These are phyloP conservation scores for Emydura subglobosa DNA, from an alignment of 2,113 vertebrate species.

Conservation along the genomic window DNA sequence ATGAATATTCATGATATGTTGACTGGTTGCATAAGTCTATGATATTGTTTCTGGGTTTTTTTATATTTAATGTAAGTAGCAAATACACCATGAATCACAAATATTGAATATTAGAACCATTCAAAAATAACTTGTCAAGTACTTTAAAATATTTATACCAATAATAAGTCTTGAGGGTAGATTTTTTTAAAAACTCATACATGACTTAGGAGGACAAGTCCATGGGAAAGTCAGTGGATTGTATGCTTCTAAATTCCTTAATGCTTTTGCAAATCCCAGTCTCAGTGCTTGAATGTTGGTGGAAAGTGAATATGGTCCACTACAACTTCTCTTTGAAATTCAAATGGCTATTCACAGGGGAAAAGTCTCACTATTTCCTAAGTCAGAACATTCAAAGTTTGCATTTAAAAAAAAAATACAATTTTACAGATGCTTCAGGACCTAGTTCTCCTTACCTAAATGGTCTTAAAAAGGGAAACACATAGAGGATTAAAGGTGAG, in stretches of 20 bases:
- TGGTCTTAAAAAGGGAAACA: background rate
- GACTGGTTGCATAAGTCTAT: conserved; percentile 31
- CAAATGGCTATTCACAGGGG: background rate
- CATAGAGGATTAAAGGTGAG: background rate
- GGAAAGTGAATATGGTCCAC: background rate
- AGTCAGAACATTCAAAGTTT: background rate
- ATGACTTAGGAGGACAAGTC: background rate
- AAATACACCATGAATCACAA: conserved; percentile 2
- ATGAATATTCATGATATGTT: conserved; percentile 57
- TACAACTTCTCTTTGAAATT: background rate
- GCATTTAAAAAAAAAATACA: background rate
- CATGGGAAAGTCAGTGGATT: background rate
- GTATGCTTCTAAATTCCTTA: background rate
- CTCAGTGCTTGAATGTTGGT: background rate
- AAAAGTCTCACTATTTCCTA: background rate
- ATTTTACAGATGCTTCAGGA: background rate
- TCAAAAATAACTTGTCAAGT: background rate
- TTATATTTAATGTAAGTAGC: conserved; percentile 50
- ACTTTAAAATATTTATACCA: background rate
- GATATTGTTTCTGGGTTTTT: conserved; percentile 18
- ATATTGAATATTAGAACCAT: background rate
- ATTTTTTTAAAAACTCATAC: background rate
- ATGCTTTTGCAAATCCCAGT: background rate
- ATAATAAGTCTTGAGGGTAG: background rate
- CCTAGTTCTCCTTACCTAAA: background rate